A percentile compares a stretch with the other conserved stretches of the same genome.
phyloP scores from a whole-genome alignment of 2,888 invertebrate genomes.

The Graphium colonna region DNA sequence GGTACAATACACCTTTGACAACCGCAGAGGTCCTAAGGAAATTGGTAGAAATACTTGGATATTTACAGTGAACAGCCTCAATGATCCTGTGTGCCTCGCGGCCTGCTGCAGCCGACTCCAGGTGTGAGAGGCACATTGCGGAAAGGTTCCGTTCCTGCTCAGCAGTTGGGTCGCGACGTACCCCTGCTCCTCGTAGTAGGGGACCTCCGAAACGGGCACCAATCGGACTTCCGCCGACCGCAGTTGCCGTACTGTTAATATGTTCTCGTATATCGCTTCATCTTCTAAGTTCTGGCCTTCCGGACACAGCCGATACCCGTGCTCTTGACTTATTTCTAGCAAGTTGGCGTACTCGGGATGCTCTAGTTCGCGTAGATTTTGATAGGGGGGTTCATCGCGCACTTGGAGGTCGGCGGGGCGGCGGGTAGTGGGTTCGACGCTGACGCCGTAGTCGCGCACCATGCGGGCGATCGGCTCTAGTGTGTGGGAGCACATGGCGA shows the following conservation, averaged over 20 bases:
- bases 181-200: constrained; percentile 73
- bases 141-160: constrained; percentile 74
- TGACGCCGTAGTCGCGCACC: constrained; percentile 69
- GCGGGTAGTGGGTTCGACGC: constrained; percentile 60
- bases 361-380: constrained; percentile 68
- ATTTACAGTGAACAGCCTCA: constrained; percentile 68
- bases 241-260: constrained; percentile 72
- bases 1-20: not conserved
- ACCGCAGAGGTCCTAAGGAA: not conserved
- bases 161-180: constrained; percentile 74
- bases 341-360: constrained; percentile 76
- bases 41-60: constrained; percentile 26
- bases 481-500: constrained; percentile 78
- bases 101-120: constrained; percentile 72
- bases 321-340: constrained; percentile 75
- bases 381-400: constrained; percentile 71
- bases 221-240: constrained; percentile 76
- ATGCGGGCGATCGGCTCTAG: constrained; percentile 58
- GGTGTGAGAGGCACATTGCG: constrained; percentile 73
- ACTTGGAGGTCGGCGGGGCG: constrained; percentile 62
- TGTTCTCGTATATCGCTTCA: constrained; percentile 75
- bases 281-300: constrained; percentile 77
- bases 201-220: constrained; percentile 75
- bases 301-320: constrained; percentile 73
- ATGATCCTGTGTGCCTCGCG: constrained; percentile 60